These are phyloP conservation scores for Antennarius striatus DNA, from an alignment of 2,113 vertebrate genomes.

Conservation along the genomic window DNA sequence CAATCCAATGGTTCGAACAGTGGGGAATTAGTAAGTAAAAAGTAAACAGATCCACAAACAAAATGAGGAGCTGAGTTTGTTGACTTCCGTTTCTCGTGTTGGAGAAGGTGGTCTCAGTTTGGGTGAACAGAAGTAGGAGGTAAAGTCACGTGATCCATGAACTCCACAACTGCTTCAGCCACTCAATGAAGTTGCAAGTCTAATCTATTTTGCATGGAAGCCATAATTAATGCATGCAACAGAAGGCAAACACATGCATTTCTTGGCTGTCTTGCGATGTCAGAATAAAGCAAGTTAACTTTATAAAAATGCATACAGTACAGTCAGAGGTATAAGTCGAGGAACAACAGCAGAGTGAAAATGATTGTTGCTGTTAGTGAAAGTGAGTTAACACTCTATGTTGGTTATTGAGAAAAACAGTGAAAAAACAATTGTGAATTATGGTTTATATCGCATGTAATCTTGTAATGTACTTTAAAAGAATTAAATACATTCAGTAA, in stretches of 20 bases:
- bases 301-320: constrained; percentile 38
- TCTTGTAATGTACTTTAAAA: not conserved
- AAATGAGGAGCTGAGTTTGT: no score
- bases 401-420: not conserved
- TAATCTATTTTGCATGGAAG: constrained; percentile 73
- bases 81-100: not conserved
- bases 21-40: no score
- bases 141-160: constrained; percentile 41
- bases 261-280: constrained; percentile 41
- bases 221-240: constrained; percentile 72
- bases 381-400: constrained; percentile 48
- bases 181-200: constrained; percentile 59
- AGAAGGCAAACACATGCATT: constrained; percentile 51
- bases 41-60: no score
- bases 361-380: constrained; percentile 44
- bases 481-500: not conserved
- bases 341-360: constrained; percentile 40
- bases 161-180: constrained; percentile 25
- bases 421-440: constrained; percentile 7
- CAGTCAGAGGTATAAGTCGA: constrained; percentile 38
- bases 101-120: constrained; percentile 4
- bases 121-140: constrained; percentile 22
- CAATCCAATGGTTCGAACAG: no score
- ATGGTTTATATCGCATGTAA: not conserved
- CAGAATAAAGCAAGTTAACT: constrained; percentile 38